Evolutionary conservation across 1,140 invertebrate genomes (phyloP).

Genomic region (Helicoverpa zea): DNA sequence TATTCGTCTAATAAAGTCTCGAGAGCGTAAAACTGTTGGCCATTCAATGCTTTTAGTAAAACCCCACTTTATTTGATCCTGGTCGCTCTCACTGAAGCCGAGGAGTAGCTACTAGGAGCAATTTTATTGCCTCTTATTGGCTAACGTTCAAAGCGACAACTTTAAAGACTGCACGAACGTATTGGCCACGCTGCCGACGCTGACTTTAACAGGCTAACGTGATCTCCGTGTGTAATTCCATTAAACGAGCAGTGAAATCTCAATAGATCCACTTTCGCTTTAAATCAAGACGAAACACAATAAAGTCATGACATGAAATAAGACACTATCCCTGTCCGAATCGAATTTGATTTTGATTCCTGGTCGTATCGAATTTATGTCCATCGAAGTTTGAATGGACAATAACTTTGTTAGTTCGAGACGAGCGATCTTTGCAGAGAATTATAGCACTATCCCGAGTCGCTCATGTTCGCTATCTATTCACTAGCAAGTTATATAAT

Average conservation of each 20-base stretch:
- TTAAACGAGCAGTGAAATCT: slow-evolving; percentile 52
- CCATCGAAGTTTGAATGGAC: slow-evolving; percentile 60
- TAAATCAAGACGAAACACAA: slow-evolving; percentile 52
- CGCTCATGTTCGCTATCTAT: slow-evolving; percentile 36
- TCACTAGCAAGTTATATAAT: slow-evolving; percentile 37
- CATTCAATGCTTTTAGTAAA: slow-evolving; percentile 60
- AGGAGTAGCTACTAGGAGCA: slow-evolving; percentile 53
- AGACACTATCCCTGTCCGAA: slow-evolving; percentile 55
- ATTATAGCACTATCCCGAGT: slow-evolving; percentile 48
- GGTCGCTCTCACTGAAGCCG: slow-evolving; percentile 50
- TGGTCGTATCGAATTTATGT: slow-evolving; percentile 57
- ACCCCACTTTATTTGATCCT: slow-evolving; percentile 63
- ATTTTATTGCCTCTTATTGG: slow-evolving; percentile 70
- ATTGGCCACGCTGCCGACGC: slow-evolving; percentile 40
- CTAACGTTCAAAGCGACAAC: slow-evolving; percentile 69
- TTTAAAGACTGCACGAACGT: slow-evolving; percentile 57
- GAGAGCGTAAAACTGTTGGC: slow-evolving; percentile 29
- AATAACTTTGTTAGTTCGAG: slow-evolving; percentile 57
- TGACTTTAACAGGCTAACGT: slow-evolving; percentile 39
- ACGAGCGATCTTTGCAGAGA: slow-evolving; percentile 51
- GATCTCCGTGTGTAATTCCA: slow-evolving; percentile 47
- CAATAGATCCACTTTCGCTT: slow-evolving; percentile 50
- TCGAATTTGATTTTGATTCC: slow-evolving; percentile 57
- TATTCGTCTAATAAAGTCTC: slow-evolving; percentile 32
- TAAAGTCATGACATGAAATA: slow-evolving; percentile 53